Evolutionary conservation across 2,888 invertebrate species (phyloP).

Genomic region (Xylota segnis): DNA sequence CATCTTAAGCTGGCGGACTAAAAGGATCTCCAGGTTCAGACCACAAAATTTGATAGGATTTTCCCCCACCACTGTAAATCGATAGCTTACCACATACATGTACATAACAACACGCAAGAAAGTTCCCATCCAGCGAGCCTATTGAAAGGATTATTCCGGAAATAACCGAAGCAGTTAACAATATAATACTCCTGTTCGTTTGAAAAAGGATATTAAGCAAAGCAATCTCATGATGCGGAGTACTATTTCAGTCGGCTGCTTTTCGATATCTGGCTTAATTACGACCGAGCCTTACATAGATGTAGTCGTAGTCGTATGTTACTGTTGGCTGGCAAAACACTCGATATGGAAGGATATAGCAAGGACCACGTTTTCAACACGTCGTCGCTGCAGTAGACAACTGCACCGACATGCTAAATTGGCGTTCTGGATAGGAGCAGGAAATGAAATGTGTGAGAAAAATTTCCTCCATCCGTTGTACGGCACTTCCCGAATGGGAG

Average conservation of each 20-base stretch:
- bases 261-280: conserved; percentile 4
- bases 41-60: too few species aligned
- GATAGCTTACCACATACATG: background rate
- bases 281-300: background rate
- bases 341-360: background rate
- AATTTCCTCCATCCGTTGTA: background rate
- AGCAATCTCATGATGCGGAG: background rate
- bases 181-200: background rate
- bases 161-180: conserved; percentile 1
- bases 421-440: background rate
- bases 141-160: background rate
- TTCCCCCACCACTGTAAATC: background rate
- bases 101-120: background rate
- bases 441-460: conserved; percentile 19
- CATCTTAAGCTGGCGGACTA: too few species aligned
- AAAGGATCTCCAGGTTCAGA: too few species aligned
- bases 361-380: conserved; percentile 15
- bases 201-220: conserved; percentile 20
- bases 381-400: background rate
- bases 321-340: background rate
- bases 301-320: background rate
- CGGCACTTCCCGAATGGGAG: background rate
- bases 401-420: conserved; percentile 7
- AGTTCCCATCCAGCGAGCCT: background rate
- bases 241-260: conserved; percentile 6